Evolutionary conservation across 2,113 vertebrate species (phyloP).

Genomic region (Oncorhynchus tshawytscha): DNA sequence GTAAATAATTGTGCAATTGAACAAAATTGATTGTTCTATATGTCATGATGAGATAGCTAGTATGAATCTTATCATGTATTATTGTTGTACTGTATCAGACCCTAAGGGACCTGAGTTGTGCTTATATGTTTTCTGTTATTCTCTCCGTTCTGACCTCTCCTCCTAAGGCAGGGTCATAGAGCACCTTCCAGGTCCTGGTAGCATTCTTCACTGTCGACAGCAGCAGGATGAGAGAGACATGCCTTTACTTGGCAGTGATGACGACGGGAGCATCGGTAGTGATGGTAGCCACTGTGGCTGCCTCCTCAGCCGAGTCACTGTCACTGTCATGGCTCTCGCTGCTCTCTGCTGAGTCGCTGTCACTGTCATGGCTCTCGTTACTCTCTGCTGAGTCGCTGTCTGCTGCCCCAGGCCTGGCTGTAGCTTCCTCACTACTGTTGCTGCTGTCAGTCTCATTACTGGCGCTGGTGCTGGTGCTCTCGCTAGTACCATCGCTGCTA

Average conservation of each 20-base stretch:
- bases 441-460: conserved; percentile 57
- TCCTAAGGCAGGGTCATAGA: background rate
- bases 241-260: conserved; percentile 67
- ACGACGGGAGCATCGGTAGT: conserved; percentile 52
- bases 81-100: background rate
- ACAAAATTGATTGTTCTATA: background rate
- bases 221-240: background rate
- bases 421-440: conserved; percentile 73
- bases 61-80: background rate
- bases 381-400: conserved; percentile 65
- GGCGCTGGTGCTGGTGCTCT: conserved; percentile 42
- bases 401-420: conserved; percentile 56
- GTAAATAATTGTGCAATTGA: conserved; percentile 55
- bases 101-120: background rate
- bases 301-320: conserved; percentile 53
- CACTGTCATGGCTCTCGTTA: conserved; percentile 48
- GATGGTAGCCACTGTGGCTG: conserved; percentile 3
- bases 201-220: conserved; percentile 29
- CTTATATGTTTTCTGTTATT: background rate
- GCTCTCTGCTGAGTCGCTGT: conserved; percentile 61
- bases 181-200: background rate
- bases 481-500: conserved; percentile 43
- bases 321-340: conserved; percentile 54
- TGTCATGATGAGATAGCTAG: background rate
- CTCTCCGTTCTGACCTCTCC: background rate